phyloP scores from a whole-genome alignment of 2,888 invertebrate species.

The Nasonovia ribisnigri region DNA sequence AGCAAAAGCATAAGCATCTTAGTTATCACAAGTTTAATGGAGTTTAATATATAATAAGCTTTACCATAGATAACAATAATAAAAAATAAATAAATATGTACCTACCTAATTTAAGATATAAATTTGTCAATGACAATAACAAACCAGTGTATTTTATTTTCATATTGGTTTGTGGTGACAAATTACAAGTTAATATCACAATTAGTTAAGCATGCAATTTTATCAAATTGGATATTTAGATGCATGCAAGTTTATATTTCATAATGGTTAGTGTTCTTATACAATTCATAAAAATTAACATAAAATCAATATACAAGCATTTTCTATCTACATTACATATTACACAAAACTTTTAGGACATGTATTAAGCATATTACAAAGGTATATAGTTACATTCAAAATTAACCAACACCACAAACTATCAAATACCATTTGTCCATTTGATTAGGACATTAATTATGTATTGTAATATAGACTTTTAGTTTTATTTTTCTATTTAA shows the following conservation, averaged over 20 bases:
- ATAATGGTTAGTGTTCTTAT: background rate
- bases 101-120: background rate
- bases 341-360: background rate
- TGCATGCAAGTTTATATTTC: background rate
- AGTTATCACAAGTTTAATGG: no score
- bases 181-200: background rate
- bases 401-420: background rate
- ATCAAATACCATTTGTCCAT: background rate
- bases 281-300: background rate
- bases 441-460: background rate
- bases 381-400: background rate
- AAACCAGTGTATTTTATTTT: background rate
- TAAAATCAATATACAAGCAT: background rate
- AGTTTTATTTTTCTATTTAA: background rate
- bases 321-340: background rate
- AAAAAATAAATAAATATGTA: background rate
- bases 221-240: background rate
- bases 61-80: background rate
- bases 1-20: background rate
- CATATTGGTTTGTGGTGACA: background rate
- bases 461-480: background rate
- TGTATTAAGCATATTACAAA: background rate
- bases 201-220: background rate
- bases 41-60: no score
- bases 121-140: background rate